A percentile compares a stretch with the other conserved stretches of the same genome.
phyloP scores from a whole-genome alignment of 2,113 vertebrate species.

The Numenius arquata region DNA sequence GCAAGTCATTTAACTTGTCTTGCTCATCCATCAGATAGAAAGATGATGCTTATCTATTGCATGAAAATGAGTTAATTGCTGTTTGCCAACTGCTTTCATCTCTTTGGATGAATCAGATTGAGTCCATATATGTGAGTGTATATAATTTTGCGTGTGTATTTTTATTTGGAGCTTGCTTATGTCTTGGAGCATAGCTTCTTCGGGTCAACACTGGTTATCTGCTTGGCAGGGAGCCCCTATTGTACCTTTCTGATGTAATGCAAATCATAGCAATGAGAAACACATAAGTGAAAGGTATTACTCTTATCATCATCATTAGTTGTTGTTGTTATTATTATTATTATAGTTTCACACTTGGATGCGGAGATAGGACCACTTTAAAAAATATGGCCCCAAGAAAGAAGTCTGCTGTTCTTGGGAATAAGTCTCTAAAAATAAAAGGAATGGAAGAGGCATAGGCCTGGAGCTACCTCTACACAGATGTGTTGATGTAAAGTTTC shows the following conservation, averaged over 20 bases:
- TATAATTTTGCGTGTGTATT: slow-evolving; percentile 55
- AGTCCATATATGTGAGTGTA: slow-evolving; percentile 38
- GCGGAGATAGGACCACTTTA: slow-evolving; percentile 59
- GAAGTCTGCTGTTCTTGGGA: neutral
- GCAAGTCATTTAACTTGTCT: slow-evolving; percentile 66
- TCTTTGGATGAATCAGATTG: slow-evolving; percentile 60
- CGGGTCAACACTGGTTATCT: slow-evolving; percentile 64
- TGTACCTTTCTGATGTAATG: slow-evolving; percentile 59
- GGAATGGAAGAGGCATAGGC: neutral
- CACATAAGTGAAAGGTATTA: slow-evolving; percentile 49
- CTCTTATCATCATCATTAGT: slow-evolving; percentile 49
- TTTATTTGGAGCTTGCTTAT: slow-evolving; percentile 51
- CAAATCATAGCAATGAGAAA: slow-evolving; percentile 52
- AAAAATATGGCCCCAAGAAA: slow-evolving; percentile 64
- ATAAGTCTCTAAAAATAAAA: slow-evolving; percentile 33
- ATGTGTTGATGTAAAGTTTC: neutral
- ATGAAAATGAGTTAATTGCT: slow-evolving; percentile 65
- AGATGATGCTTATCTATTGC: slow-evolving; percentile 63
- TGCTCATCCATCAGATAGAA: slow-evolving; percentile 63
- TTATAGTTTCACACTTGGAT: slow-evolving; percentile 28
- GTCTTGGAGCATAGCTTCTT: slow-evolving; percentile 53
- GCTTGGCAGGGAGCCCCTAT: slow-evolving; percentile 45
- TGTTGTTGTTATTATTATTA: slow-evolving; percentile 40
- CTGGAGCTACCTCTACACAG: neutral
- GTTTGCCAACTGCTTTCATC: slow-evolving; percentile 68